These are phyloP conservation scores for Raillietiella orientalis DNA, from an alignment of 2,888 invertebrate genomes.

Conservation along the genomic window DNA sequence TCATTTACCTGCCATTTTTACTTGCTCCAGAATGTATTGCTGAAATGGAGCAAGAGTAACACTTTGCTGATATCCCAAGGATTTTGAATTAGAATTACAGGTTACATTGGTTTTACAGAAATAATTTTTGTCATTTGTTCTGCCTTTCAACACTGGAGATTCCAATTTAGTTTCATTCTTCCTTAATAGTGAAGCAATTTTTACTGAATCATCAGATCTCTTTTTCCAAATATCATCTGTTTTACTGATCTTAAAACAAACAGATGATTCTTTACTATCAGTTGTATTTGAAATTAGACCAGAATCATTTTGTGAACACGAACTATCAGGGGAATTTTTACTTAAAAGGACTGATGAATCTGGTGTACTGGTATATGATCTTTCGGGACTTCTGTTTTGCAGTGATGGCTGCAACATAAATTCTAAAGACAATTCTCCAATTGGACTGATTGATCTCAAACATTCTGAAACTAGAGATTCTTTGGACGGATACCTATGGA, in stretches of 20 bases:
- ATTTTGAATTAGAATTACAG: no score
- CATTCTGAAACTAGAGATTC: not conserved
- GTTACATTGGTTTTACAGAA: no score
- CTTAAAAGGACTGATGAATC: constrained; percentile 3
- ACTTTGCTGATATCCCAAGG: no score
- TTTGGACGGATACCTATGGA: not conserved
- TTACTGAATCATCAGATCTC: no score
- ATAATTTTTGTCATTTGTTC: no score
- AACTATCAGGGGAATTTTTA: constrained; percentile 4
- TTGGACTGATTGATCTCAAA: not conserved
- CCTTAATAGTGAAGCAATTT: no score
- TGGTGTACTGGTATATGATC: constrained; percentile 7
- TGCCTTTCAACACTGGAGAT: no score
- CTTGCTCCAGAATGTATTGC: constrained; percentile 60
- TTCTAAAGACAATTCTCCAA: not conserved
- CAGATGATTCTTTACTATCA: not conserved
- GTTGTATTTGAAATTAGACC: constrained; percentile 8
- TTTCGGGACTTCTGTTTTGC: constrained; percentile 9
- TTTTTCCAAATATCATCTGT: no score
- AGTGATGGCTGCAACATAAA: constrained; percentile 7
- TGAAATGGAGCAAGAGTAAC: no score
- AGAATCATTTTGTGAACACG: constrained; percentile 9
- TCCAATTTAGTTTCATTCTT: no score
- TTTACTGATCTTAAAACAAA: no score
- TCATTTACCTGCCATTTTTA: constrained; percentile 28